Conservation (phyloP, 1,140 invertebrate genomes). For the Acyrthosiphon pisum region DNA sequence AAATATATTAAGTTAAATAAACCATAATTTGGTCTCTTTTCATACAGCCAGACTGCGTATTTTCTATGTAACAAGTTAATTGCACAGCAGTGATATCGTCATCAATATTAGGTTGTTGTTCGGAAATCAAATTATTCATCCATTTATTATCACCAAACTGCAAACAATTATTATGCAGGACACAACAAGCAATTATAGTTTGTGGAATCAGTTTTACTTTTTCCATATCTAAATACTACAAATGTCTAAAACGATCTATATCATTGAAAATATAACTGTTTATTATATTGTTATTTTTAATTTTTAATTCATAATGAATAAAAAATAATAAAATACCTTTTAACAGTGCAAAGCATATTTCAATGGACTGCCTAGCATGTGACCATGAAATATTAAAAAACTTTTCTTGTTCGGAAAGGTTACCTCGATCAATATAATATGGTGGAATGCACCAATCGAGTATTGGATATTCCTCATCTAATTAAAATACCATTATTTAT, state of each 20-base stretch:
- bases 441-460: slow-evolving; percentile 29
- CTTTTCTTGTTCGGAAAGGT: background rate
- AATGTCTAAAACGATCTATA: background rate
- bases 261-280: background rate
- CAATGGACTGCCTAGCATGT: background rate
- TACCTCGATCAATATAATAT: slow-evolving; percentile 14
- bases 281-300: background rate
- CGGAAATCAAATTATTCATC: background rate
- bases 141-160: background rate
- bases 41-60: too few species aligned
- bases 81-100: background rate
- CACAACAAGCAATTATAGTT: background rate
- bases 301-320: too few species aligned
- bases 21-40: too few species aligned
- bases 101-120: background rate
- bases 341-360: background rate
- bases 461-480: slow-evolving; percentile 16
- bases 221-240: slow-evolving; percentile 6
- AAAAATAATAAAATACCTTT: background rate
- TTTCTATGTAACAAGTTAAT: too few species aligned
- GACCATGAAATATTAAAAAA: background rate
- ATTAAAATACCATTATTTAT: too few species aligned
- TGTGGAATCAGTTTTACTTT: background rate
- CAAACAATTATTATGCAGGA: background rate
- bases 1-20: too few species aligned